These are phyloP conservation scores for Stomatorhinus walkeri DNA, from an alignment of 2,797 vertebrate species.

Conservation along the genomic window DNA sequence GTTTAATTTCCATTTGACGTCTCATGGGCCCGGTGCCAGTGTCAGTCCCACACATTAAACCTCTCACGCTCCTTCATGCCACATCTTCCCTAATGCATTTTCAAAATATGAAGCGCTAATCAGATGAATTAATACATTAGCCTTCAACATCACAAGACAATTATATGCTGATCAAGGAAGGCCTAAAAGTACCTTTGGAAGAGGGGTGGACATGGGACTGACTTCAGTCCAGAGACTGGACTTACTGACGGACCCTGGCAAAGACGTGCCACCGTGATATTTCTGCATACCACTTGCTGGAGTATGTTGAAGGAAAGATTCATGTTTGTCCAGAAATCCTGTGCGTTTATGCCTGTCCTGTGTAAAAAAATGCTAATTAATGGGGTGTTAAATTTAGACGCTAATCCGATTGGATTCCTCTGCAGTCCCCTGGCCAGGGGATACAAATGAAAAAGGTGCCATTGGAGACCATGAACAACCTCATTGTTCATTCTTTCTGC, in stretches of 20 bases:
- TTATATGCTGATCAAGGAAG: background rate
- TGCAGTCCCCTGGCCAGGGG: background rate
- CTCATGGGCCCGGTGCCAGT: background rate
- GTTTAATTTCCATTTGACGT: background rate
- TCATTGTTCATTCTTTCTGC: background rate
- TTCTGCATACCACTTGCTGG: background rate
- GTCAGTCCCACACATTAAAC: background rate
- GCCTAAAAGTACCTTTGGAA: background rate
- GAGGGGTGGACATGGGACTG: background rate
- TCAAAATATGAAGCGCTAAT: slow-evolving; percentile 7
- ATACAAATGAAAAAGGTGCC: background rate
- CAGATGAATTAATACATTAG: background rate
- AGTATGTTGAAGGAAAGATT: background rate
- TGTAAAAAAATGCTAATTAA: background rate
- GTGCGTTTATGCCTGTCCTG: background rate
- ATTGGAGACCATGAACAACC: background rate
- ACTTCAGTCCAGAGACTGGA: background rate
- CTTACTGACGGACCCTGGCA: background rate
- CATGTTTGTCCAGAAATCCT: background rate
- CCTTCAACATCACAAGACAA: background rate
- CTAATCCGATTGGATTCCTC: background rate
- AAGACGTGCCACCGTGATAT: background rate
- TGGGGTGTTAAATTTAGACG: background rate
- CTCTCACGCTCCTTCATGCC: background rate
- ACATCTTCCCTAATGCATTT: background rate